Base-by-base conservation (phyloP, 2,113 vertebrate species). In the Callionymus lyra region DNA sequence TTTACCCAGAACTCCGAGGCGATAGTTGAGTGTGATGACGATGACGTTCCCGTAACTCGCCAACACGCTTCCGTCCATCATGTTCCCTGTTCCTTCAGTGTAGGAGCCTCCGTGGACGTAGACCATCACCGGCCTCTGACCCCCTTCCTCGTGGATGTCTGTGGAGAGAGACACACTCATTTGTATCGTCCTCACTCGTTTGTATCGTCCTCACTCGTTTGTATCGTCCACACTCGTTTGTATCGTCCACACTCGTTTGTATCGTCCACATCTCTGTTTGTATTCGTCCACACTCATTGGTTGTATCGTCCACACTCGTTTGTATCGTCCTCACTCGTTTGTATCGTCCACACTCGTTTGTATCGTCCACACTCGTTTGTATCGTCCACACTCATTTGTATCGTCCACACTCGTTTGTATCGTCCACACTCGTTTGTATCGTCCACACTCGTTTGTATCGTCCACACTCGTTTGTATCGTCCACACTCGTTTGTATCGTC, bases 41-140 rank as follows among this genome's bases (percentile, higher is more conserved):
- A 97, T 95, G 59, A 95, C 92, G 17, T 93, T 93, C 36, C 93
- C 93, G 2, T 97, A 94, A 68, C 93, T 97, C 6, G 92, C 90
- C 0, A 97, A 81, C 50, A 95, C 86, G 61, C 93, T 97, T 38
- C 92, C 93, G 40, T 97, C 93, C n/a, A 96, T 88, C 88, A 96
- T 90, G 55, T 96, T 97, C 1, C 91, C 93, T 0, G 92, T 96
- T 6, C 93, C 93, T 46, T 96, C 93, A 71, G 93, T 92, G 56
- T 96, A 97, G 1, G 93, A 96, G 14, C 93, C 93, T 1, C 93
- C 93, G 1, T 97, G 93, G 63, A 96, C 91, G 10, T 93, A 97
- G 17, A 97, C 92, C 93, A 96, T 97, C 31, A 95, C 93, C 0
- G 93, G 92, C 59, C 91, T 89, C 77, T 88, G 89, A 36, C 82